phyloP scores from a whole-genome alignment of 2,797 vertebrate species.

The Decapterus maruadsi region DNA sequence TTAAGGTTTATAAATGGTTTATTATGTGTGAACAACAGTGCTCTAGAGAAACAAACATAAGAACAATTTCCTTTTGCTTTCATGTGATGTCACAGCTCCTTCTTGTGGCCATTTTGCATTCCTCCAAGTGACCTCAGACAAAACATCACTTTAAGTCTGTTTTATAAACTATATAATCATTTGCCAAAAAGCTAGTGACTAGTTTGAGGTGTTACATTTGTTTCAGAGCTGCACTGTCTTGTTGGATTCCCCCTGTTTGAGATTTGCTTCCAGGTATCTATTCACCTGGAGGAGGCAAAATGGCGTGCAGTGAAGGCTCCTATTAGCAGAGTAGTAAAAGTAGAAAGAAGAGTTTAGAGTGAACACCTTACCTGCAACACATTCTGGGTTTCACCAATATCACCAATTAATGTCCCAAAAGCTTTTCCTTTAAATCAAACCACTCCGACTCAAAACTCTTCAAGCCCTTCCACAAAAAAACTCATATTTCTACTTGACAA shows the following conservation, averaged over 20 bases:
- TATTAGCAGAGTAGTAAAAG: slow-evolving; percentile 18
- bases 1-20: slow-evolving; percentile 74
- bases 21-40: slow-evolving; percentile 58
- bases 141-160: neutral
- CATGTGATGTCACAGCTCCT: slow-evolving; percentile 56
- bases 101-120: slow-evolving; percentile 63
- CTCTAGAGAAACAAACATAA: slow-evolving; percentile 63
- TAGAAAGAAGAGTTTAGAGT: slow-evolving; percentile 3
- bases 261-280: neutral
- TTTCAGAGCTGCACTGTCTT: neutral
- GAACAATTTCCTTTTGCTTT: slow-evolving; percentile 23
- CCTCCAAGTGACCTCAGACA: slow-evolving; percentile 41
- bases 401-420: slow-evolving; percentile 24
- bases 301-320: slow-evolving; percentile 40
- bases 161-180: neutral
- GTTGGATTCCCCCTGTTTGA: neutral
- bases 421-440: neutral
- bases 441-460: slow-evolving; percentile 2
- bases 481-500: neutral
- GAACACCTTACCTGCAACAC: slow-evolving; percentile 67
- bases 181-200: neutral
- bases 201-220: neutral
- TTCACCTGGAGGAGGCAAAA: slow-evolving; percentile 56
- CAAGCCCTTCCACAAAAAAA: neutral
- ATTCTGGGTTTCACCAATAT: slow-evolving; percentile 50